Conservation (phyloP, 2,888 invertebrate species). For the Nymphalis urticae region DNA sequence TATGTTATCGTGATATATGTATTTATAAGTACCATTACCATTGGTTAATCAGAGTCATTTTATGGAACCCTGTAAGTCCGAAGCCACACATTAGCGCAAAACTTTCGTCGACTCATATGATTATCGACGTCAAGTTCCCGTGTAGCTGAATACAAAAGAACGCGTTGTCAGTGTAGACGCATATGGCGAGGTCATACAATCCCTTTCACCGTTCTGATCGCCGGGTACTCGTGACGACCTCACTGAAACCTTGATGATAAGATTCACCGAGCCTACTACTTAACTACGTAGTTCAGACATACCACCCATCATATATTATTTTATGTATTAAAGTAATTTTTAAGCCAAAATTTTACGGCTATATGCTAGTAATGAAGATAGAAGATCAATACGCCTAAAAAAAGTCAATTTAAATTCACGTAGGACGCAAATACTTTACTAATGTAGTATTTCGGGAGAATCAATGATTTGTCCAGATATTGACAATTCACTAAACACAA, state of each 20-base stretch:
- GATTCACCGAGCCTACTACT: conserved; percentile 44
- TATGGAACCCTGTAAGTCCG: neutral
- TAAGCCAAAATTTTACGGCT: too few relatives aligned
- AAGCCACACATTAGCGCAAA: neutral
- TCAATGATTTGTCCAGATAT: too few relatives aligned
- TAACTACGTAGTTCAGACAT: neutral
- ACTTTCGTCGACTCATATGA: neutral
- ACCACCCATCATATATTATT: neutral
- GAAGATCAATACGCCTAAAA: neutral
- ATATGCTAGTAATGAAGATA: too few relatives aligned
- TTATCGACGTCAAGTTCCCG: neutral
- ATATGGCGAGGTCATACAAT: conserved; percentile 70
- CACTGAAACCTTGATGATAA: conserved; percentile 67
- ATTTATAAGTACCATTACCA: too few relatives aligned
- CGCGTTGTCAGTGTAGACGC: conserved; percentile 37
- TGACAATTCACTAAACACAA: too few relatives aligned
- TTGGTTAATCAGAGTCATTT: too few relatives aligned
- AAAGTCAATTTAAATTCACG: too few relatives aligned
- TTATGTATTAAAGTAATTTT: too few relatives aligned
- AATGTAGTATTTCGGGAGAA: too few relatives aligned
- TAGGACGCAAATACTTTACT: too few relatives aligned
- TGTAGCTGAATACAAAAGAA: conserved; percentile 19
- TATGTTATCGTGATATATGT: too few relatives aligned
- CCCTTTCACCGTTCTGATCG: conserved; percentile 75
- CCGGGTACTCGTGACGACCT: conserved; percentile 62